A percentile compares a stretch with the other conserved stretches of the same genome.
These are phyloP conservation scores for Tapirus indicus DNA, from an alignment of 2,797 vertebrate genomes.

Conservation along the genomic window DNA sequence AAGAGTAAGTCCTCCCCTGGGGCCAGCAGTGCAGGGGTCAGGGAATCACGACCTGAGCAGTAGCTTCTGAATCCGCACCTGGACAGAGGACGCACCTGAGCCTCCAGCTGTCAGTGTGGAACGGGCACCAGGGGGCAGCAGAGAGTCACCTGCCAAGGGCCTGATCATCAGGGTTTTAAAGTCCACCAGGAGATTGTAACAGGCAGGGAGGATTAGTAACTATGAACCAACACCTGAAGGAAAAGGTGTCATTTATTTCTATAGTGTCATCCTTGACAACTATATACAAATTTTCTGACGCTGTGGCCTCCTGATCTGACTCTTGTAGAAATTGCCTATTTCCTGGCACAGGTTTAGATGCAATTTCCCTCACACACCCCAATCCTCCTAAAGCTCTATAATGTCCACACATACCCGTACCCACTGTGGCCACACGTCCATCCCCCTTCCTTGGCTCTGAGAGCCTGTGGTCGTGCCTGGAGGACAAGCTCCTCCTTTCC, in stretches of 20 bases:
- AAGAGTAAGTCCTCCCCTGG: background rate
- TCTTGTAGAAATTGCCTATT: background rate
- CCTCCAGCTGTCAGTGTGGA: background rate
- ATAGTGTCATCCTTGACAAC: background rate
- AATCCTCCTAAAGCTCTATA: no score
- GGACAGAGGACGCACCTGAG: background rate
- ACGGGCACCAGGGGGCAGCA: background rate
- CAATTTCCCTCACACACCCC: no score
- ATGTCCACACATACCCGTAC: background rate
- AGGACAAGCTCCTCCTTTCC: no score
- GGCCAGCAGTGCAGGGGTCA: background rate
- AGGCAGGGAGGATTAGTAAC: background rate
- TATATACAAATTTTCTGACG: background rate
- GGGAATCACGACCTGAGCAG: background rate
- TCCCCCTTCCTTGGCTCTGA: background rate
- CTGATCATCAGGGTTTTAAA: no score
- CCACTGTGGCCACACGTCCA: background rate
- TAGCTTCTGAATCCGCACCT: background rate
- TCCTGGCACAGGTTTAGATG: accelerated
- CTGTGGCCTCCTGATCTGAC: accelerated
- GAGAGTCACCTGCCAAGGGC: background rate
- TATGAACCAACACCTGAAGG: background rate
- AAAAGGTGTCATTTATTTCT: background rate
- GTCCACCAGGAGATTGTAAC: no score
- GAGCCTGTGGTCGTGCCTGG: no score